Percentiles rank a stretch among this genome's conserved stretches.
Conservation (phyloP, 2,888 invertebrate species). For the Operophtera brumata region DNA sequence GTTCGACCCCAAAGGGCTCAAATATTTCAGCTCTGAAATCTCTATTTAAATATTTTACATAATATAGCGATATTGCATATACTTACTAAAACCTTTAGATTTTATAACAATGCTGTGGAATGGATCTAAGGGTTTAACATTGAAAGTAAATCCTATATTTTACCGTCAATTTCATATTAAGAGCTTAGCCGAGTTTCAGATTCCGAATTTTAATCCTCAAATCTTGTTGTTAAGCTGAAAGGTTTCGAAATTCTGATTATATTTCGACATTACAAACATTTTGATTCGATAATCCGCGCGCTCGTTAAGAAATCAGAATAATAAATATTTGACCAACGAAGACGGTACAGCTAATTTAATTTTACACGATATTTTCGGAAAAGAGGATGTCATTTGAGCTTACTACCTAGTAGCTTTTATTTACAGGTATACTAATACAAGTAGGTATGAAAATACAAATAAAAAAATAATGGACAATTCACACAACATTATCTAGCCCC, state of each 20-base stretch:
- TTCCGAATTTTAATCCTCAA: slow-evolving; percentile 2
- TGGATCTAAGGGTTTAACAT: not conserved
- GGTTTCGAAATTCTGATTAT: slow-evolving; percentile 6
- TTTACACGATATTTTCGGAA: not conserved
- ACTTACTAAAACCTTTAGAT: too few relatives aligned
- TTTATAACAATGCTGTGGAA: too few relatives aligned
- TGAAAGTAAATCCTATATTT: not conserved
- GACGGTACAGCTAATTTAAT: slow-evolving; percentile 6
- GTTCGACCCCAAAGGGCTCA: too few relatives aligned
- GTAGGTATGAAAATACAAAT: too few relatives aligned
- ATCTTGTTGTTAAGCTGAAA: not conserved
- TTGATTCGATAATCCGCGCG: slow-evolving; percentile 19
- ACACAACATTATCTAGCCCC: too few relatives aligned
- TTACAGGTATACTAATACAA: too few relatives aligned
- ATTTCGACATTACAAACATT: slow-evolving; percentile 19
- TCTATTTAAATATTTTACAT: too few relatives aligned
- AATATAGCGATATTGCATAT: too few relatives aligned
- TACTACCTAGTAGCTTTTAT: too few relatives aligned
- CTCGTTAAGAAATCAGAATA: slow-evolving; percentile 24
- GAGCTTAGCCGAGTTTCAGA: not conserved
- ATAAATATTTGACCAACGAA: slow-evolving; percentile 16
- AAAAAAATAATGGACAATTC: too few relatives aligned
- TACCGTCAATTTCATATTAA: slow-evolving; percentile 2
- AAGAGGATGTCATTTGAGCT: too few relatives aligned
- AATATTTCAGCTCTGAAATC: too few relatives aligned